Conservation (phyloP, 2,113 vertebrate species). For the Plotosus lineatus region DNA sequence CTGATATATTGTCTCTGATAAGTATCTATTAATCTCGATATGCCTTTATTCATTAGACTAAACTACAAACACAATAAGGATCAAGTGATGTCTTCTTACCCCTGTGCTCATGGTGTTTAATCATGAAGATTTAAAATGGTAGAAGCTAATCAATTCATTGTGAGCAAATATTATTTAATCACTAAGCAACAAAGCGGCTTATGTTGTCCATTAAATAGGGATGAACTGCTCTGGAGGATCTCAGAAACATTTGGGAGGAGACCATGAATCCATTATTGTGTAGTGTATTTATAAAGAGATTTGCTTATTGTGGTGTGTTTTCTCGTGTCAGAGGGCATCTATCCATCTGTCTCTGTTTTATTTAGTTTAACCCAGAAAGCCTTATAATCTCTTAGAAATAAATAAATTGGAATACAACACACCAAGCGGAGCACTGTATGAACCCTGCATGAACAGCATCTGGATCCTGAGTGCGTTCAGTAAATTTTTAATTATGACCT, state of each 20-base stretch:
- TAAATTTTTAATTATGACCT: conserved; percentile 10
- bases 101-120: not conserved
- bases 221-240: conserved; percentile 56
- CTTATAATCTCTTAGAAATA: not conserved
- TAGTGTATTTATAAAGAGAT: not conserved
- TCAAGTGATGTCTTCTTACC: not conserved
- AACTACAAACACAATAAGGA: not conserved
- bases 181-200: conserved; percentile 28
- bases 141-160: conserved; percentile 6
- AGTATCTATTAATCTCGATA: not conserved
- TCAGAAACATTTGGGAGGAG: conserved; percentile 56
- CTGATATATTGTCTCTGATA: not conserved
- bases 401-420: not conserved
- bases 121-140: not conserved
- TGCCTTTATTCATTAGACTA: not conserved
- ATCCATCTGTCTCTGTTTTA: conserved; percentile 50
- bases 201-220: conserved; percentile 28
- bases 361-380: not conserved
- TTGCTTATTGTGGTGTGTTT: not conserved
- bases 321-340: not conserved
- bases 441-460: not conserved
- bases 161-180: conserved; percentile 34
- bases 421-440: not conserved
- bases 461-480: not conserved
- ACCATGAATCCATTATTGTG: conserved; percentile 22